Evolutionary conservation across 2,888 invertebrate species (phyloP).

Genomic region (Caenorhabditis panamensis): DNA sequence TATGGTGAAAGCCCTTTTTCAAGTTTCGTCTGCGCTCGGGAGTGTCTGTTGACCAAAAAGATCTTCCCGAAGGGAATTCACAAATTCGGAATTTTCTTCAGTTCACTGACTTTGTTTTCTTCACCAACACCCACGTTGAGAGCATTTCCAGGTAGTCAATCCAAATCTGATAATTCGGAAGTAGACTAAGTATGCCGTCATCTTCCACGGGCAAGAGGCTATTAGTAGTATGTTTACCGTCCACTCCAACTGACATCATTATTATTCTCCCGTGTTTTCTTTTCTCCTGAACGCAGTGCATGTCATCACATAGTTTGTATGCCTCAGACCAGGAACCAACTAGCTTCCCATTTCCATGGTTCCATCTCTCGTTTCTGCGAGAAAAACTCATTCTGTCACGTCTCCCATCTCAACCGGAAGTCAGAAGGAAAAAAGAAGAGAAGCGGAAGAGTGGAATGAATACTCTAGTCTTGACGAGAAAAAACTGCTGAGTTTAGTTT

Average conservation of each 20-base stretch:
- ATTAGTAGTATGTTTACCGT: constrained; percentile 4
- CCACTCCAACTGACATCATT: constrained; percentile 28
- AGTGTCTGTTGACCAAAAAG: constrained; percentile 51
- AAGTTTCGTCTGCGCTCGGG: constrained; percentile 24
- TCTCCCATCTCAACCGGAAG: constrained; percentile 20
- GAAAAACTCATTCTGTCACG: constrained; percentile 39
- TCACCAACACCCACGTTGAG: neutral
- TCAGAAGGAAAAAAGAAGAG: neutral
- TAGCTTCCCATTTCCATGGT: constrained; percentile 24
- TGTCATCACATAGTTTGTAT: constrained; percentile 10
- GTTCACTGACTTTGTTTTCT: constrained; percentile 41
- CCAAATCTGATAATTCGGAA: neutral
- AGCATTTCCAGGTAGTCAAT: neutral
- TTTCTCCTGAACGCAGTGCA: neutral
- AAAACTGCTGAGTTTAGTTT: constrained; percentile 28
- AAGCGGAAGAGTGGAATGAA: constrained; percentile 2
- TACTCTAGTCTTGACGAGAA: constrained; percentile 19
- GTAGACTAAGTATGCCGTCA: constrained; percentile 12
- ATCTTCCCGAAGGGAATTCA: constrained; percentile 47
- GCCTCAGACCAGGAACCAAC: constrained; percentile 1
- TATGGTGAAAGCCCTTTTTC: neutral
- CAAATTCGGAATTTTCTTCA: constrained; percentile 26
- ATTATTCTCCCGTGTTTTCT: constrained; percentile 17
- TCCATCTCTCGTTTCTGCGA: constrained; percentile 15
- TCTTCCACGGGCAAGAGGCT: neutral